Evolutionary conservation across 2,888 invertebrate species (phyloP).

Genomic region (Eupeodes luniger): DNA sequence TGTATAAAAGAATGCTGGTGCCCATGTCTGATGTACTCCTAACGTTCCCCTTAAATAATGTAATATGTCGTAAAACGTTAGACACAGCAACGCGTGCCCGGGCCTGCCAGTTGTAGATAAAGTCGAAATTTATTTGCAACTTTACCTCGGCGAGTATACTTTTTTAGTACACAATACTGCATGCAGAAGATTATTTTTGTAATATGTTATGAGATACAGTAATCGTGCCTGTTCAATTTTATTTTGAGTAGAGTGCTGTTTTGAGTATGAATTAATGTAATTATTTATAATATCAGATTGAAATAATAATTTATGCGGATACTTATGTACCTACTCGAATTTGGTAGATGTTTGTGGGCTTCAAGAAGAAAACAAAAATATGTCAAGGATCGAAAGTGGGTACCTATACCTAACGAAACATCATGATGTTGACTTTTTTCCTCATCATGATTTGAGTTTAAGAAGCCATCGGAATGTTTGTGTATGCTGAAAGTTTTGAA

Average conservation of each 20-base stretch:
- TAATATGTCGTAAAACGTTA: no score
- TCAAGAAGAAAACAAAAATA: slow-evolving; percentile 32
- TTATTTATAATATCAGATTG: slow-evolving; percentile 44
- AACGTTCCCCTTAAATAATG: no score
- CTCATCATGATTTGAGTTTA: background rate
- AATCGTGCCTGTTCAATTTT: slow-evolving; percentile 56
- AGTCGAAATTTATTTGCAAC: no score
- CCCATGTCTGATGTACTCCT: no score
- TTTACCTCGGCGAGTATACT: no score
- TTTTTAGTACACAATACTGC: no score
- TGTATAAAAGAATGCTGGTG: no score
- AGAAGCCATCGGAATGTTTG: slow-evolving; percentile 14
- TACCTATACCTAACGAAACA: background rate
- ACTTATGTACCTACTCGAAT: no score
- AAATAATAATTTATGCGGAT: slow-evolving; percentile 21
- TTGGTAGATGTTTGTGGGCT: background rate
- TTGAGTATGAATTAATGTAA: slow-evolving; percentile 54
- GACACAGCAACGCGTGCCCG: no score
- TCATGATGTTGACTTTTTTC: background rate
- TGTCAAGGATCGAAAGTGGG: slow-evolving; percentile 60
- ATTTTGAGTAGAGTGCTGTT: slow-evolving; percentile 44
- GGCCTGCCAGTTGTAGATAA: no score
- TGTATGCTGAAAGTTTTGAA: background rate
- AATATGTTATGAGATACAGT: background rate
- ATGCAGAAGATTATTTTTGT: background rate